These are phyloP conservation scores for Eurois occulta DNA, from an alignment of 2,888 invertebrate genomes.

Conservation along the genomic window DNA sequence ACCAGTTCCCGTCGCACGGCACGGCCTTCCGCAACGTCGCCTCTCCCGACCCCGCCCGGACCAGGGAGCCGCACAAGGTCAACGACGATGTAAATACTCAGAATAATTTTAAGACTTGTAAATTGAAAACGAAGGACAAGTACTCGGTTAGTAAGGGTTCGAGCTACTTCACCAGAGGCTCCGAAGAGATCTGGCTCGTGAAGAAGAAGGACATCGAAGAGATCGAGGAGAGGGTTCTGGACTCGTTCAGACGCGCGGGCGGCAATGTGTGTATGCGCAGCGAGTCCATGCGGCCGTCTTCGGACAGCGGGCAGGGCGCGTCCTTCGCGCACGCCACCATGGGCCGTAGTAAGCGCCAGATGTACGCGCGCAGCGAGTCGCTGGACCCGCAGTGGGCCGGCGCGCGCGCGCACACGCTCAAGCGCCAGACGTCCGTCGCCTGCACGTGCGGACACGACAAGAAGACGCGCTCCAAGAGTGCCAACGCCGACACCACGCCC, in stretches of 20 bases:
- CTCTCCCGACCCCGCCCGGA: conserved; percentile 77
- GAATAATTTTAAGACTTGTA: conserved; percentile 83
- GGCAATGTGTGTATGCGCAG: conserved; percentile 76
- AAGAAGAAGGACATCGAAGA: conserved; percentile 89
- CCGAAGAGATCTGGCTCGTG: conserved; percentile 89
- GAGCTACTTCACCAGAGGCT: conserved; percentile 87
- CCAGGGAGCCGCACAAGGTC: conserved; percentile 70
- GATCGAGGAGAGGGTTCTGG: conserved; percentile 86
- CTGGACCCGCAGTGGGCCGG: conserved; percentile 84
- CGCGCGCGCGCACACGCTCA: conserved; percentile 83
- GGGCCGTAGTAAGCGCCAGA: conserved; percentile 75
- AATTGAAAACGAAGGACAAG: conserved; percentile 83
- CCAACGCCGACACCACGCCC: conserved; percentile 69
- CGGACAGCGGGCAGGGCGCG: conserved; percentile 79
- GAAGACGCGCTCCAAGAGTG: conserved; percentile 82
- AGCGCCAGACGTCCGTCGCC: conserved; percentile 86
- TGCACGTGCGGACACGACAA: conserved; percentile 88
- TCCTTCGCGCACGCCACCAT: conserved; percentile 80
- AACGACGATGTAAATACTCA: conserved; percentile 82
- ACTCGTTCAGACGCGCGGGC: conserved; percentile 85
- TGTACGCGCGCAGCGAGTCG: conserved; percentile 86
- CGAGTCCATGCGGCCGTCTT: conserved; percentile 71
- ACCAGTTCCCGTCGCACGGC: conserved; percentile 87
- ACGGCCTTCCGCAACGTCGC: conserved; percentile 88
- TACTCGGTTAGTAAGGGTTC: conserved; percentile 87